Evolutionary conservation across 2,113 vertebrate species (phyloP).

Genomic region (Passer domesticus): DNA sequence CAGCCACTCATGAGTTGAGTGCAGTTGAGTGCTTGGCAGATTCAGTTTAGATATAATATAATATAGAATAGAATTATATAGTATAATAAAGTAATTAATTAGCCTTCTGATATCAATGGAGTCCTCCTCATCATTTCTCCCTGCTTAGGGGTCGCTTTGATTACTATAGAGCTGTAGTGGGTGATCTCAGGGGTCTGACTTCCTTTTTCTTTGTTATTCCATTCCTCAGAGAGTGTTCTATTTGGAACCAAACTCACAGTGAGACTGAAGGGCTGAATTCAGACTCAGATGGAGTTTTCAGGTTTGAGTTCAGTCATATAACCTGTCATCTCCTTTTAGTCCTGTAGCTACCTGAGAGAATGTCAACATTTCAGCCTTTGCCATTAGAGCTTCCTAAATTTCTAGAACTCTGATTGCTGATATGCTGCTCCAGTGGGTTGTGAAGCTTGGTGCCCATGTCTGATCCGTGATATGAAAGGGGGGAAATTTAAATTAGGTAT

Average conservation of each 20-base stretch:
- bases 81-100: too few species aligned
- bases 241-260: neutral
- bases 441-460: rapidly evolving
- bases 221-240: neutral
- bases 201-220: neutral
- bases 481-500: neutral
- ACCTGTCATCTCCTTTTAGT: neutral
- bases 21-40: too few species aligned
- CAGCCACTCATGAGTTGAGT: too few species aligned
- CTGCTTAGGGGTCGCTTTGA: too few species aligned
- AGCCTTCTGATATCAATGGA: too few species aligned
- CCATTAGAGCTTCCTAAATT: neutral
- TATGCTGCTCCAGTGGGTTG: neutral
- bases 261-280: neutral
- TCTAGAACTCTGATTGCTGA: neutral
- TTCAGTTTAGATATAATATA: too few species aligned
- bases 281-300: neutral
- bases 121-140: too few species aligned
- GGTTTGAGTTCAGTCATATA: neutral
- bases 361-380: neutral
- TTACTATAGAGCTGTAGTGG: too few species aligned
- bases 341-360: neutral
- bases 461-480: neutral
- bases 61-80: too few species aligned
- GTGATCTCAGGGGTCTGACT: neutral